A percentile compares a stretch with the other conserved stretches of the same genome.
phyloP scores from a whole-genome alignment of 30 jellyfish, hydroid and myxozoan species.

The Hydractinia symbiolongicarpus region DNA sequence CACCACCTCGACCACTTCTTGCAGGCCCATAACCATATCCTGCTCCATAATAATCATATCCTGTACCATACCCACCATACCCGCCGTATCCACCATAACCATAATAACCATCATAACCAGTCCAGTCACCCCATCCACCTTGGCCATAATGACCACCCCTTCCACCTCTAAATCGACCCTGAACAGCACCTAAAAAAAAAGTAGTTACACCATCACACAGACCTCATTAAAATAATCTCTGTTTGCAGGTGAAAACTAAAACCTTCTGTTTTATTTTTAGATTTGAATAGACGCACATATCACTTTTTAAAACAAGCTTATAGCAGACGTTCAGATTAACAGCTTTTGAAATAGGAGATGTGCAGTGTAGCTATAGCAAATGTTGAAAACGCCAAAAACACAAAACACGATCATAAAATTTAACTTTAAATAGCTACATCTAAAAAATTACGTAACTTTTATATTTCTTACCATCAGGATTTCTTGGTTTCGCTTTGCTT shows the following conservation, averaged over 20 bases:
- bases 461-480: conserved; percentile 6
- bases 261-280: neutral
- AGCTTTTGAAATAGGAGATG: too few relatives aligned
- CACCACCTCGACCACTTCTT: conserved; percentile 2
- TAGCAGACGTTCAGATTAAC: too few relatives aligned
- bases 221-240: neutral
- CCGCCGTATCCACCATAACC: neutral
- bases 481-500: conserved; percentile 31
- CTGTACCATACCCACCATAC: conserved; percentile 21
- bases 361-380: too few relatives aligned
- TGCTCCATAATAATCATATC: conserved; percentile 27
- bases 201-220: neutral
- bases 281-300: too few relatives aligned
- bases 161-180: conserved; percentile 6
- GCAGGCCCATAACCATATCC: conserved; percentile 23
- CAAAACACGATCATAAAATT: neutral
- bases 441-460: neutral
- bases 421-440: neutral
- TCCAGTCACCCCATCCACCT: conserved; percentile 4
- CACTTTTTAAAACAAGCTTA: too few relatives aligned
- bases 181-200: neutral
- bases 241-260: neutral
- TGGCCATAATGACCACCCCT: conserved; percentile 20
- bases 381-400: neutral
- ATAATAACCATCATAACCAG: conserved; percentile 20